Conservation (phyloP, 1,140 invertebrate species). For the Tetragonula clypearis region DNA sequence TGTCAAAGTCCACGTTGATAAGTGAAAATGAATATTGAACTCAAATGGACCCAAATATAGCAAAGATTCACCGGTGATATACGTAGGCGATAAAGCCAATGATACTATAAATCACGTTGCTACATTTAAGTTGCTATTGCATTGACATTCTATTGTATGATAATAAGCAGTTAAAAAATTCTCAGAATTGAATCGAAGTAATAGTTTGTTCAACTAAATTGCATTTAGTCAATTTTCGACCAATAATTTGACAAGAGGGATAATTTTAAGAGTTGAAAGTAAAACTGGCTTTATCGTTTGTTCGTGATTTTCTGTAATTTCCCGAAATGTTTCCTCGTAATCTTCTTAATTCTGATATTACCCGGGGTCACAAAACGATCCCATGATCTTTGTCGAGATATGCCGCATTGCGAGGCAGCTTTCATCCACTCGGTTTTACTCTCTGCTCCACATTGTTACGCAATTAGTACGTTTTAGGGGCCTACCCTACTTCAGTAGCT, state of each 20-base stretch:
- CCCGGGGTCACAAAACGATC: neutral
- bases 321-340: neutral
- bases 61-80: neutral
- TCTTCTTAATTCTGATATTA: neutral
- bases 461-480: slow-evolving; percentile 70
- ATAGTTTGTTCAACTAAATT: no score
- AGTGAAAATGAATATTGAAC: neutral
- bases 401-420: neutral
- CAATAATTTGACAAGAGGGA: no score
- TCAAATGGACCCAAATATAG: neutral
- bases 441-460: slow-evolving; percentile 60
- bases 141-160: neutral
- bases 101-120: neutral
- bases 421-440: neutral
- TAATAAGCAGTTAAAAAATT: neutral
- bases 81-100: neutral
- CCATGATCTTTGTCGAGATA: neutral
- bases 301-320: neutral
- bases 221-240: no score
- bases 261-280: no score
- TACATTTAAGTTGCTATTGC: neutral
- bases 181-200: no score
- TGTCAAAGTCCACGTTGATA: neutral
- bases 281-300: neutral
- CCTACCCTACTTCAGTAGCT: neutral